These are phyloP conservation scores for Acanthurus lineatus DNA, from an alignment of 2,797 vertebrate genomes.

Conservation along the genomic window DNA sequence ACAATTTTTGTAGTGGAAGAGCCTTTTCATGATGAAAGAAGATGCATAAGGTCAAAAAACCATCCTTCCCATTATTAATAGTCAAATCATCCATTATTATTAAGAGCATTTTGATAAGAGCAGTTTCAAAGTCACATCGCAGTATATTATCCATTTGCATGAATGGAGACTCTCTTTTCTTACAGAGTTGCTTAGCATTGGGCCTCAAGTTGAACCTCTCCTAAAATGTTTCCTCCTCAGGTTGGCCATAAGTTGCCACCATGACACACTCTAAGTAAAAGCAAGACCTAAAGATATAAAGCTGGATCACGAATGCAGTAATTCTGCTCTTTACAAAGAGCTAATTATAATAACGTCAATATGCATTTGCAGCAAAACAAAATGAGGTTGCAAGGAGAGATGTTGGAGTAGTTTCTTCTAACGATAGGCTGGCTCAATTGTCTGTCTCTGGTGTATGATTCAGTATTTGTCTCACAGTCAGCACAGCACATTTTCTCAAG, in stretches of 20 bases:
- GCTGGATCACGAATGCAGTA: constrained; percentile 23
- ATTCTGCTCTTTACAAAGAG: background rate
- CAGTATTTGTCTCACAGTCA: constrained; percentile 30
- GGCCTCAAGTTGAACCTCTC: constrained; percentile 9
- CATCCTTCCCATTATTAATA: background rate
- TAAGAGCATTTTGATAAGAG: background rate
- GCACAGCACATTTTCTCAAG: constrained; percentile 14
- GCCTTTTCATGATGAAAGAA: too few relatives aligned
- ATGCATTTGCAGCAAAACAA: constrained; percentile 21
- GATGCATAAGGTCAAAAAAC: too few relatives aligned
- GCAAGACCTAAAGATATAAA: constrained; percentile 22
- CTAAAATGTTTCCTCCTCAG: constrained; percentile 11
- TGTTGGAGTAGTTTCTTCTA: constrained; percentile 19
- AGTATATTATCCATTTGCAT: background rate
- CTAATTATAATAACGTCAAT: constrained; percentile 34
- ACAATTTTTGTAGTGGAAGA: too few relatives aligned
- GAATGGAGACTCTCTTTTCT: background rate
- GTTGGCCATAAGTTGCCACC: constrained; percentile 16
- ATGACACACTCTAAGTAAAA: constrained; percentile 20
- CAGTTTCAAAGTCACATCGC: constrained; percentile 5
- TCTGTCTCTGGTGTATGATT: constrained; percentile 31
- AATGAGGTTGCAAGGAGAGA: background rate
- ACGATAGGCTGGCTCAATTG: background rate
- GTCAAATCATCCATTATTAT: background rate
- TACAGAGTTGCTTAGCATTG: background rate